Base-by-base conservation (phyloP, 2,888 invertebrate genomes). In the Patella pellucida region DNA sequence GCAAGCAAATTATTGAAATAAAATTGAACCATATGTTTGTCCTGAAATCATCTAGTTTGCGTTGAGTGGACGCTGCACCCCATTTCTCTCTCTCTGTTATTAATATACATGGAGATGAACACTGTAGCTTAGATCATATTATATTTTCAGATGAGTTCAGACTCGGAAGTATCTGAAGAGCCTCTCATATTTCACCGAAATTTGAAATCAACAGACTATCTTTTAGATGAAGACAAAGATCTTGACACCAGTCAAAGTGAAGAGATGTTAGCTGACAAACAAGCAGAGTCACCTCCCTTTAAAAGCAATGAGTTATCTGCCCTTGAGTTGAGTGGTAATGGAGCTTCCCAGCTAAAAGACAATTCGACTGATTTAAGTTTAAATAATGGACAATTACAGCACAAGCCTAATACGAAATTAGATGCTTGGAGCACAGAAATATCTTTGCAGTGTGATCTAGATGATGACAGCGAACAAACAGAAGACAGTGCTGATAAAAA, bases 151-250 rank as follows among this genome's bases (percentile, higher is more conserved):
- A 67, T 80, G n/a, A 86, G 86, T 62, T 88, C 89, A 3, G 89
- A 88, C 50, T 82, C 56, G 0, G 56, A 56, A 19, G 56, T 56
- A 56, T 19, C 81, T 75, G 88, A 89, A 51, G 88, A 89, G 71
- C 87, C 87, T 15, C 79, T 85, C 2, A 85, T 88, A 71, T 87
- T 88, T 71, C 87, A 87, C 62, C 85, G 86, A 41, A 81, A 82
- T 71, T 75, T 86, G 50, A 86, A 85, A 76, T 76, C 80, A 3
- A 31, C 74, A 19, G 78, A 78, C n/a, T 78, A 77, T 23, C 62
- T 76, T 7, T 78, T 81, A 75, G 86, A 87, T 71, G 86, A 86
- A 77, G 87, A 88, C 52, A 87, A 87, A 78, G 87, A 87, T 72
- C 75, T 87, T 14, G 88, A 88, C 77, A 87, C 87, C 9, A 85